Evolutionary conservation across 2,113 vertebrate species (phyloP), one percentile per base, ranked within the genome.

Genomic region (Lipotes vexillifer): DNA sequence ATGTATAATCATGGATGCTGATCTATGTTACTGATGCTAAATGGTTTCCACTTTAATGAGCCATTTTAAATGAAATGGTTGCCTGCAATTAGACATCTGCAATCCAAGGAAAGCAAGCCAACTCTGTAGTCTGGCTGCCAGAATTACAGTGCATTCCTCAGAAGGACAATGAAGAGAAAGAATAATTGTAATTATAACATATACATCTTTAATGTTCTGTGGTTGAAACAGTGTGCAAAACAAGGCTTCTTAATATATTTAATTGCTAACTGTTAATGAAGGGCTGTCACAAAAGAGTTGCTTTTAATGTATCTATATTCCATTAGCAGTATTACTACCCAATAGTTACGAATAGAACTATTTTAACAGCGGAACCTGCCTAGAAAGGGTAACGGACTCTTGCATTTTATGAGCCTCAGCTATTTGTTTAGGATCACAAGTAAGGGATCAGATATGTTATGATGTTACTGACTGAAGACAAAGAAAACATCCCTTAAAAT

Each of bases 51-150:
- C 97, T 99, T 98, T 98, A 98, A 99, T 99, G 98, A 99, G 97
- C 98, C 98, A 99, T 99, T 99, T 98, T 98, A 98, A 99, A 98
- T 98, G 97, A 99, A 99, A 99, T 98, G 97, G 98, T 99, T 99
- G 98, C 98, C 98, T 98, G 98, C 98, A 99, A 99, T 99, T 99
- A 99, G 98, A 99, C 99, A 99, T 99, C 99, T 99, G 98, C 98
- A 98, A 97, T 97, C 96, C 98, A 98, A 98, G 98, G 98, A 98
- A 98, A 98, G 92, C 97, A 98, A 98, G 98, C 98, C 98, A 99
- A 95, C 92, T 97, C 93, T 90, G 96, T 83, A 98, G 95, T 95
- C 65, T 97, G 97, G 93, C 94, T 99, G 98, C 98, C 98, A 99
- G 98, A 98, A 98, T 98, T 98, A 98, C 97, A 98, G 98, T 98